Evolutionary conservation across 2,113 vertebrate species (phyloP), one percentile per base, ranked within the genome.

Genomic region (Acrocephalus arundinaceus): DNA sequence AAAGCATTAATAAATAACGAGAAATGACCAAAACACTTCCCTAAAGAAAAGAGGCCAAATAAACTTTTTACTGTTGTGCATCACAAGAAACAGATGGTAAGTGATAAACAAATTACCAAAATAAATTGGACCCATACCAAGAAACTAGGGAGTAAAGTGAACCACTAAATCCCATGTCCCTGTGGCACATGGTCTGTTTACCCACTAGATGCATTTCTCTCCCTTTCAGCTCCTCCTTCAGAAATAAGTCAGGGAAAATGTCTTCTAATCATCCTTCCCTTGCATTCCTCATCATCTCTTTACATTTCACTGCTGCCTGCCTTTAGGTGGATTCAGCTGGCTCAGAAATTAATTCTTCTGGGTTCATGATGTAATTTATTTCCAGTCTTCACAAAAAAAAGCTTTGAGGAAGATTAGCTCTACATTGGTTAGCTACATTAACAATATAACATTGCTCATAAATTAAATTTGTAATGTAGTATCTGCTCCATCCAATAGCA

Each of bases 1-100:
- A 88, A 95, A 27, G 3, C 48, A 91, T 87, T n/a, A 96, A 92
- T 79, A 93, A 87, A 46, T 54, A 91, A 93, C 5, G 6, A 82
- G 10, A 90, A 81, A 54, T 66, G 2, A 73, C 30, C 39, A 70
- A 89, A 92, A 93, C 37, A 43, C 7, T 79, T 76, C 33, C 72
- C n/a, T 13, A 54, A 87, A 84, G 35, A 33, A 84, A 94, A 79
- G 46, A 89, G 30, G n/a, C 21, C 49, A 78, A 83, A 61, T 14
- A 83, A 92, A 92, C 19, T 78, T 90, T 84, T 66, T 49, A 70
- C 6, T 65, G 15, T 49, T 80, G 23, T 54, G 70, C 18, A 55
- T 58, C 12, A 87, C 18, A 75, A 2, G 11, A 86, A 95, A 89
- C 62, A 93, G 55, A 96, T 30, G 51, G 46, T 22, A 95, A 63